Percentiles rank a stretch among this genome's conserved stretches.
phyloP scores from a whole-genome alignment of 2,888 invertebrate genomes.

The Morpho helenor region DNA sequence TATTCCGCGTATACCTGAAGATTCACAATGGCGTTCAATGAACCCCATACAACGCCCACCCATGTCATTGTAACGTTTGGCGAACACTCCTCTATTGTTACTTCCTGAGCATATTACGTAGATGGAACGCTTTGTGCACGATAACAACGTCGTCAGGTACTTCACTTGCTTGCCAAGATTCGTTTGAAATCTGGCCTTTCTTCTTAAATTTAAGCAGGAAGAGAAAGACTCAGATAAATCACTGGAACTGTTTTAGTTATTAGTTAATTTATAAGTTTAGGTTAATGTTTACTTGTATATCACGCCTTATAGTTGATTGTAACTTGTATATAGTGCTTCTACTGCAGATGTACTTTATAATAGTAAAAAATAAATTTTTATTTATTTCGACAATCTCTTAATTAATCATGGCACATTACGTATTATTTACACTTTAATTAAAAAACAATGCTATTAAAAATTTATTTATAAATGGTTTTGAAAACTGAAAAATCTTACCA shows the following conservation, averaged over 20 bases:
- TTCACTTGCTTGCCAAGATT: constrained; percentile 21
- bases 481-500: no score
- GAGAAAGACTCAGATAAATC: background rate
- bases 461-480: no score
- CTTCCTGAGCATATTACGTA: constrained; percentile 43
- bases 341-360: no score
- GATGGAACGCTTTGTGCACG: constrained; percentile 18
- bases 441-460: no score
- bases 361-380: no score
- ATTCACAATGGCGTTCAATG: constrained; percentile 70
- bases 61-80: constrained; percentile 58
- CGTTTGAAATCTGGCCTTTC: constrained; percentile 12
- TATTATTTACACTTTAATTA: no score
- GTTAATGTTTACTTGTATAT: no score
- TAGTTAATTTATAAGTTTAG: no score
- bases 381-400: no score
- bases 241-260: background rate
- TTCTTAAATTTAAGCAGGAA: constrained; percentile 1
- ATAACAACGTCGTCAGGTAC: constrained; percentile 18
- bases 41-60: constrained; percentile 65
- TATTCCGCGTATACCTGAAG: constrained; percentile 42
- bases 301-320: no score
- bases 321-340: no score
- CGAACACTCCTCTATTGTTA: constrained; percentile 56
- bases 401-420: no score